Evolutionary conservation across 2,113 vertebrate genomes (phyloP).

Genomic region (Notothenia rossii): DNA sequence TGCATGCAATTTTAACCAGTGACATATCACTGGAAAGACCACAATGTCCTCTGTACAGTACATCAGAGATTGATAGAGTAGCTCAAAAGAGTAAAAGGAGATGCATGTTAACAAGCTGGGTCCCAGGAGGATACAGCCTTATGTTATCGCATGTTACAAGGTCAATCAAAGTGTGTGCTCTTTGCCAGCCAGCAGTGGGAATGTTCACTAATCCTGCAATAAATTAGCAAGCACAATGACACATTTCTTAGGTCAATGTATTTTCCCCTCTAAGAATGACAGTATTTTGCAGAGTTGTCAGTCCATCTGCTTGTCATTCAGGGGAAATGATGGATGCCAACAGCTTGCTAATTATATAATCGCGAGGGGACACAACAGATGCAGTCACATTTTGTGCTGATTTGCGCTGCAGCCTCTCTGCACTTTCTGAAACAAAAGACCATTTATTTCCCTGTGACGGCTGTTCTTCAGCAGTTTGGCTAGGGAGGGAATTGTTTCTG

Average conservation of each 20-base stretch:
- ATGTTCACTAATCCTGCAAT: background rate
- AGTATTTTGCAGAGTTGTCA: constrained; percentile 19
- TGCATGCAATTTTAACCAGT: no score
- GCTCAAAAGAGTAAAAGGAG: no score
- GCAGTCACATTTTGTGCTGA: constrained; percentile 21
- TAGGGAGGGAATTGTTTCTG: background rate
- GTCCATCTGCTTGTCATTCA: constrained; percentile 49
- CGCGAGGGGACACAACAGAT: constrained; percentile 29
- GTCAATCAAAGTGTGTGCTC: background rate
- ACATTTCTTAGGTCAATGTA: constrained; percentile 12
- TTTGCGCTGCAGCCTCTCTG: constrained; percentile 17
- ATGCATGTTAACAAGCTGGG: no score
- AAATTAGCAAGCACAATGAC: background rate
- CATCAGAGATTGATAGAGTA: no score
- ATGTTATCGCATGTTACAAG: background rate
- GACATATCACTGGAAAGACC: no score
- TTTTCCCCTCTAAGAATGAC: constrained; percentile 9
- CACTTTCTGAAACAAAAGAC: constrained; percentile 23
- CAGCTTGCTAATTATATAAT: constrained; percentile 55
- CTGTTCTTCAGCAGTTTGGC: constrained; percentile 13
- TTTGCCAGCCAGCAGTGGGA: background rate
- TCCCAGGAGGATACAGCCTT: background rate
- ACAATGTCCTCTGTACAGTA: no score
- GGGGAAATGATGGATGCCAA: constrained; percentile 40
- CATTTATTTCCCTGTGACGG: background rate